Evolutionary conservation across 2,888 invertebrate genomes (phyloP).

Genomic region (Drosophila infuscata): DNA sequence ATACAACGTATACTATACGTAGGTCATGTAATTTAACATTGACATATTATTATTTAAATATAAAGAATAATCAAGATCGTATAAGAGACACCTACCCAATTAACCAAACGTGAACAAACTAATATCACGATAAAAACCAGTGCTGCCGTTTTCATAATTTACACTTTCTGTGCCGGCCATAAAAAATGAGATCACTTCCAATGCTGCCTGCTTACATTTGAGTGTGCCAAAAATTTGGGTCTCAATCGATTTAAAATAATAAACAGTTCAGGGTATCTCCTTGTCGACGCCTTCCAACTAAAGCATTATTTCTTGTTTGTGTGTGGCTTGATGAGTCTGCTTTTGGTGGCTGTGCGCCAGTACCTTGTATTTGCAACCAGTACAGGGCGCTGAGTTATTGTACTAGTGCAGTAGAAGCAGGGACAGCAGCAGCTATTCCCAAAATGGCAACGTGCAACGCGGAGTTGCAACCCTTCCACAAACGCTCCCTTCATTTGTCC

Average conservation of each 20-base stretch:
- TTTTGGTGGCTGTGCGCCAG: conserved; percentile 16
- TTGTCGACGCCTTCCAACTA: not conserved
- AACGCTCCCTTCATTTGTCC: not conserved
- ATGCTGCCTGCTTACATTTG: not conserved
- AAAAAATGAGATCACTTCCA: no score
- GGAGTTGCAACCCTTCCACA: conserved; percentile 25
- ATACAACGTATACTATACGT: not conserved
- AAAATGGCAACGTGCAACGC: conserved; percentile 53
- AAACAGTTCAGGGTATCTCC: not conserved
- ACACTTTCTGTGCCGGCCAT: conserved; percentile 14
- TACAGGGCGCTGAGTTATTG: conserved; percentile 59
- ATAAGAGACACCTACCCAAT: not conserved
- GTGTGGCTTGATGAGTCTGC: conserved; percentile 55
- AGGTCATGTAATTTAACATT: not conserved
- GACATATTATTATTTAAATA: not conserved
- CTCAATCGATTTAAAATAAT: not conserved
- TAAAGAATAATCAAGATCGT: not conserved
- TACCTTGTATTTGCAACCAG: conserved; percentile 55
- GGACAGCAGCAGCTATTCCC: conserved; percentile 32
- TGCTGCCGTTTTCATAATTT: not conserved
- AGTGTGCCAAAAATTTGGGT: not conserved
- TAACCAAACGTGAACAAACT: not conserved
- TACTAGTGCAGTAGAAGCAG: conserved; percentile 29
- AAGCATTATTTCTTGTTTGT: conserved; percentile 1
- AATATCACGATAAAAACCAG: not conserved